A percentile compares a stretch with the other conserved stretches of the same genome.
phyloP scores from a whole-genome alignment of 2,888 invertebrate genomes.

The Nomada goodeniana region DNA sequence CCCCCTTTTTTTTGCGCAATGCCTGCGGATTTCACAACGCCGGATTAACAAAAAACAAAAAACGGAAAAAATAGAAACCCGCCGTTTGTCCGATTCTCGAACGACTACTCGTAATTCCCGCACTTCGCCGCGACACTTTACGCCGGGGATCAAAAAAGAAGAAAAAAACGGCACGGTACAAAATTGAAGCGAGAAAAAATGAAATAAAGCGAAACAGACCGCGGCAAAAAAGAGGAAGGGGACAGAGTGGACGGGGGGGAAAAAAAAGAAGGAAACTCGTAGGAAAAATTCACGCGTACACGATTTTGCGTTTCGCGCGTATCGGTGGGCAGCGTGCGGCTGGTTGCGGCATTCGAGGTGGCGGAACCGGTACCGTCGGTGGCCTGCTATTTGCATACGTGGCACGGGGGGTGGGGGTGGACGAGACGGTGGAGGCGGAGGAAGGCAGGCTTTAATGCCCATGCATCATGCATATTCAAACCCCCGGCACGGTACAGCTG shows the following conservation, averaged over 20 bases:
- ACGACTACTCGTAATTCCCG: neutral
- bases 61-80: no score
- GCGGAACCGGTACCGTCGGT: slow-evolving; percentile 61
- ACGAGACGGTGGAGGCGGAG: slow-evolving; percentile 58
- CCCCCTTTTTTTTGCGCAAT: slow-evolving; percentile 27
- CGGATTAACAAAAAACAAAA: neutral
- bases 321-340: slow-evolving; percentile 56
- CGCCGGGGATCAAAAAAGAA: neutral
- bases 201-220: neutral
- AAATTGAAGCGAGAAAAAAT: neutral
- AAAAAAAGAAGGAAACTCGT: neutral
- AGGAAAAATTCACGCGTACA: slow-evolving; percentile 48
- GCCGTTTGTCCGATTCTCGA: neutral
- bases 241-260: no score
- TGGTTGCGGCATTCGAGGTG: slow-evolving; percentile 56
- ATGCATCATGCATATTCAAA: slow-evolving; percentile 84
- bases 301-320: slow-evolving; percentile 53
- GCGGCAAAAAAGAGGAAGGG: neutral
- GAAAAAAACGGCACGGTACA: neutral
- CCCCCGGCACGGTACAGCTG: slow-evolving; percentile 81
- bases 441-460: slow-evolving; percentile 81
- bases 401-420: slow-evolving; percentile 63
- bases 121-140: slow-evolving; percentile 1
- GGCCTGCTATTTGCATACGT: slow-evolving; percentile 82
- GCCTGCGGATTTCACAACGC: slow-evolving; percentile 30